These are phyloP conservation scores for Priocnemis perturbator DNA, from an alignment of 2,888 invertebrate genomes.

Conservation along the genomic window DNA sequence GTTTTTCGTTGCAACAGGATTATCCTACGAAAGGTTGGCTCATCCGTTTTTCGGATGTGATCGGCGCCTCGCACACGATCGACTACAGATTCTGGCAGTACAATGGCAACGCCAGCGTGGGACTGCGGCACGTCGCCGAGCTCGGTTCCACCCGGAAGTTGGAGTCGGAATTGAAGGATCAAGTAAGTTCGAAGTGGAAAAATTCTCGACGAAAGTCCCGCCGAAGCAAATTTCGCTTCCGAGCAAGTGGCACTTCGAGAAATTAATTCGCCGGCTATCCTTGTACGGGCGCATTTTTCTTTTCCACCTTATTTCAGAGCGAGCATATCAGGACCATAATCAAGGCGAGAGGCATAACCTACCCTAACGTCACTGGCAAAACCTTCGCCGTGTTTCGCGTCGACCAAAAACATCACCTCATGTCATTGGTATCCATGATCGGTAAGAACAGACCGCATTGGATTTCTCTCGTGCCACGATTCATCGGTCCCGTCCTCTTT, in stretches of 20 bases:
- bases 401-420: conserved; percentile 88
- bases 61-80: conserved; percentile 94
- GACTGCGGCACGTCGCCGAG: conserved; percentile 91
- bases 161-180: conserved; percentile 92
- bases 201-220: no score
- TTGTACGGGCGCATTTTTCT: neutral
- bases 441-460: conserved; percentile 75
- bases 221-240: neutral
- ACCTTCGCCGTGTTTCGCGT: conserved; percentile 89
- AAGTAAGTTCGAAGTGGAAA: conserved; percentile 75
- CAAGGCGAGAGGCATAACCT: conserved; percentile 93
- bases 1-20: conserved; percentile 76
- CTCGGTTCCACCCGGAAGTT: conserved; percentile 92
- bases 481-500: no score
- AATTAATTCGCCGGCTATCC: no score
- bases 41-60: conserved; percentile 97
- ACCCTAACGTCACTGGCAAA: conserved; percentile 90
- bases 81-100: conserved; percentile 96
- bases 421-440: conserved; percentile 93
- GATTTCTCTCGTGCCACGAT: no score
- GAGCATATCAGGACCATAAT: conserved; percentile 87
- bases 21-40: conserved; percentile 94
- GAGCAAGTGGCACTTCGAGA: neutral
- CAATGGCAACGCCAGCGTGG: conserved; percentile 90
- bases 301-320: conserved; percentile 68